Conservation (phyloP, 1,140 invertebrate species). For the Tetragonula clypearis region DNA sequence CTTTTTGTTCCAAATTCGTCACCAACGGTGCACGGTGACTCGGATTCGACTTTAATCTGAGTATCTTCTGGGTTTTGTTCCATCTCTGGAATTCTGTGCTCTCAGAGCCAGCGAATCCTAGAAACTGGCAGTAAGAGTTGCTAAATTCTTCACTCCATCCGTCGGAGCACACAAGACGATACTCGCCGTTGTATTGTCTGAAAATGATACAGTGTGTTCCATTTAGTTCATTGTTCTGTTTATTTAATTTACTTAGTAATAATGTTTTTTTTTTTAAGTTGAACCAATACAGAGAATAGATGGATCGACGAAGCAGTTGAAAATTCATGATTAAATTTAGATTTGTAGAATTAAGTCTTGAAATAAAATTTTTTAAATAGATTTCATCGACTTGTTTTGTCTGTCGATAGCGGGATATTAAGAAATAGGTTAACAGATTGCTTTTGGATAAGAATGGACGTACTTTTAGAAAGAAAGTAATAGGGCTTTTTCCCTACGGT, state of each 20-base stretch:
- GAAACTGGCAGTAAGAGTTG: slow-evolving; percentile 81
- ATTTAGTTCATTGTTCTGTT: slow-evolving; percentile 5
- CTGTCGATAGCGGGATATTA: background rate
- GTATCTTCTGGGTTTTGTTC: slow-evolving; percentile 64
- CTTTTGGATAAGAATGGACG: background rate
- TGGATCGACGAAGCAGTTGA: background rate
- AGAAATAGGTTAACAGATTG: background rate
- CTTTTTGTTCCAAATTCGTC: slow-evolving; percentile 76
- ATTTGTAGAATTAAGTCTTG: background rate
- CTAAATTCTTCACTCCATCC: slow-evolving; percentile 83
- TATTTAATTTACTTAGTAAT: background rate
- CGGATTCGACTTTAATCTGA: slow-evolving; percentile 77
- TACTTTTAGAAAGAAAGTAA: background rate
- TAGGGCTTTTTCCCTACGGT: background rate
- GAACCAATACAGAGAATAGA: background rate
- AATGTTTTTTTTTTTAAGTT: background rate
- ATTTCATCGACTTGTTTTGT: background rate
- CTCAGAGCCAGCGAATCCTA: slow-evolving; percentile 82
- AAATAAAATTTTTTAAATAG: background rate
- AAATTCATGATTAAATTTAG: background rate
- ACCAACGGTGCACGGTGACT: slow-evolving; percentile 73
- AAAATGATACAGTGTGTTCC: slow-evolving; percentile 27
- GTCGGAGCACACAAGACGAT: slow-evolving; percentile 81
- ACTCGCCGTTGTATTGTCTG: slow-evolving; percentile 77
- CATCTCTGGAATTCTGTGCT: slow-evolving; percentile 72